These are phyloP conservation scores for Phalera bucephala DNA, from an alignment of 2,888 invertebrate species.

Conservation along the genomic window DNA sequence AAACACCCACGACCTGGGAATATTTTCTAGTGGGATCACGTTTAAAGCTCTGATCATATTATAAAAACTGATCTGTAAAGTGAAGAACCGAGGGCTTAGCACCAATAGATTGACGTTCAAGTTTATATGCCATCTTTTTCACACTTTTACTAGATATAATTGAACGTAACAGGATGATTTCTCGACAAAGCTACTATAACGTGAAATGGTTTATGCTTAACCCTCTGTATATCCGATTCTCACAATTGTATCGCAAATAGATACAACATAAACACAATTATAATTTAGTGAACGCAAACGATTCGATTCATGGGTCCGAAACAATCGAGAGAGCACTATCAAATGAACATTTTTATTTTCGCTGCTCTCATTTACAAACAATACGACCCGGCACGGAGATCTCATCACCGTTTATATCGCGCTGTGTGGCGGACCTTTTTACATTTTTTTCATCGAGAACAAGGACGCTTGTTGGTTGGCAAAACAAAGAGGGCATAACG, in stretches of 20 bases:
- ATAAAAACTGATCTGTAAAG: no score
- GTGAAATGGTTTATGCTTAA: no score
- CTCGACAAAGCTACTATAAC: no score
- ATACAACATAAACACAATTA: constrained; percentile 36
- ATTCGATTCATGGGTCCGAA: constrained; percentile 40
- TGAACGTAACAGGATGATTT: no score
- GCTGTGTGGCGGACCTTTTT: constrained; percentile 33
- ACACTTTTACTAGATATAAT: no score
- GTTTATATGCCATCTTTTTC: no score
- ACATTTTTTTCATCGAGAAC: constrained; percentile 24
- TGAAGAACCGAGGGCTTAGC: no score
- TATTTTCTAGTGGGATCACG: not conserved
- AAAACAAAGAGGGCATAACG: constrained; percentile 55
- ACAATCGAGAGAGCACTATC: constrained; percentile 53
- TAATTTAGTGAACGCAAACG: constrained; percentile 37
- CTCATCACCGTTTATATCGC: constrained; percentile 67
- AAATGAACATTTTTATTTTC: constrained; percentile 55
- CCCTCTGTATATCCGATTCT: no score
- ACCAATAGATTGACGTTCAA: no score
- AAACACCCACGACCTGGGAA: no score
- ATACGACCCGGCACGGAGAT: constrained; percentile 61
- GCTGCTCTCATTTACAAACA: constrained; percentile 73
- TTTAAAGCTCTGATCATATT: constrained; percentile 8
- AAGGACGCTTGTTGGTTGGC: constrained; percentile 41
- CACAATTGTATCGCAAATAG: constrained; percentile 22